Base-by-base conservation (phyloP, 2,113 vertebrate species). In the Datnioides undecimradiatus region DNA sequence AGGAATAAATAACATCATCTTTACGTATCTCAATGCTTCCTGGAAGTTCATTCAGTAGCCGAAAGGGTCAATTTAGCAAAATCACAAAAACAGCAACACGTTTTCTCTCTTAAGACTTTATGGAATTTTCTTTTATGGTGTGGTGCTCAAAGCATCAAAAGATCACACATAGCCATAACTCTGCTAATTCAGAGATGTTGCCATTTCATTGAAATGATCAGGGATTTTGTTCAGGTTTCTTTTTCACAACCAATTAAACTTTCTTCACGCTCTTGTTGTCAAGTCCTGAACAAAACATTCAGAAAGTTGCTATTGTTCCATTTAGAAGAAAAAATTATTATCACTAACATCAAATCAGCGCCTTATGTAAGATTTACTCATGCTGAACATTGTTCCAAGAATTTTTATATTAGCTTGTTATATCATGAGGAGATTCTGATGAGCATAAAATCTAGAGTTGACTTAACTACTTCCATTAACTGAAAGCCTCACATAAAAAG, bases 381-480 rank as follows among this genome's bases (percentile, higher is more conserved):
- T 40, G 25, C 36, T n/a, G 60, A 14, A 45, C 19, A 52, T 45
- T 64, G 13, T 68, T 73, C 62, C 55, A 58, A 49, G 33, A 64
- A 10, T 19, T 63, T 67, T 73, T 77, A 65, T 67, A 63, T 34
- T 63, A n/a, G 63, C n/a, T 29, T 55, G 14, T 65, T 45, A 70
- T 51, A 63, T 67, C 16, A 60, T 41, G 11, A 45, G 12, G 23
- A 52, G 13, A 74, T 45, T 73, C 29, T 65, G 33, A 55, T 43
- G 3, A 71, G 40, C 23, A 67, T 43, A 69, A 64, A 65, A 52
- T 21, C 10, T 19, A 13, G 29, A 45, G 25, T 19, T 25, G 34
- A 55, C 16, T 72, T 55, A 34, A 80, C 27, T 65, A 21, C 31
- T 71, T 76, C 38, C 27, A 82, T 71, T 65, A 70, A 34, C 34